Percentiles rank a stretch among this genome's conserved stretches.
Evolutionary conservation across 1,140 invertebrate species (phyloP).

Genomic region (Dendrolimus kikuchii): DNA sequence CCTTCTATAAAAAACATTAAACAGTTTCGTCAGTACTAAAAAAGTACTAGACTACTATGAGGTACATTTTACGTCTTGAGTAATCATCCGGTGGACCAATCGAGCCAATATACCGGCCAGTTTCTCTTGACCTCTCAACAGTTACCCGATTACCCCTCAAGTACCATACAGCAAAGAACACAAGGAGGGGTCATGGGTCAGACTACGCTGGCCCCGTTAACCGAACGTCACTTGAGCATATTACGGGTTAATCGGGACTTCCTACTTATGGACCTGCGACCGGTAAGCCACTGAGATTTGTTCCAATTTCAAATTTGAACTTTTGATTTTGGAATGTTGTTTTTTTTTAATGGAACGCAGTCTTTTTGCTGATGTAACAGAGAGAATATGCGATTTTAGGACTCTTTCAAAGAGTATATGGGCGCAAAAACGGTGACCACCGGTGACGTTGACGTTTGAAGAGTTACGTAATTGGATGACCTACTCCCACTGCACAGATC

Average conservation of each 20-base stretch:
- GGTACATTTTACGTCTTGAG: constrained; percentile 34
- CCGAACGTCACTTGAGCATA: constrained; percentile 58
- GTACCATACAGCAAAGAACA: constrained; percentile 2
- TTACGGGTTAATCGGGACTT: constrained; percentile 63
- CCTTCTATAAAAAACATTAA: too few relatives aligned
- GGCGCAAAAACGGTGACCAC: too few relatives aligned
- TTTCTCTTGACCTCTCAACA: constrained; percentile 26
- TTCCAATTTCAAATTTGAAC: constrained; percentile 55
- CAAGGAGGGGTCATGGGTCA: constrained; percentile 24
- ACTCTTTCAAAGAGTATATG: too few relatives aligned
- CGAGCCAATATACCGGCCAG: constrained; percentile 50
- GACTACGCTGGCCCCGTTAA: constrained; percentile 32
- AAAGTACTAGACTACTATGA: too few relatives aligned
- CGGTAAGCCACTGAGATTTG: constrained; percentile 51
- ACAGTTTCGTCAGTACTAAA: too few relatives aligned
- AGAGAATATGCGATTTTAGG: too few relatives aligned
- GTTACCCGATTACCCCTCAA: constrained; percentile 11
- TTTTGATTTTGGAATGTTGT: constrained; percentile 37
- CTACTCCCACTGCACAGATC: too few relatives aligned
- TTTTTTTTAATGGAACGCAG: too few relatives aligned
- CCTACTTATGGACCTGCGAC: constrained; percentile 50
- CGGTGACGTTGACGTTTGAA: too few relatives aligned
- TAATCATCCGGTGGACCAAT: constrained; percentile 60
- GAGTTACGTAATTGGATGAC: too few relatives aligned
- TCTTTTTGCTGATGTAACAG: too few relatives aligned